Conservation (phyloP, 2,888 invertebrate species). For the Drosophila testacea region DNA sequence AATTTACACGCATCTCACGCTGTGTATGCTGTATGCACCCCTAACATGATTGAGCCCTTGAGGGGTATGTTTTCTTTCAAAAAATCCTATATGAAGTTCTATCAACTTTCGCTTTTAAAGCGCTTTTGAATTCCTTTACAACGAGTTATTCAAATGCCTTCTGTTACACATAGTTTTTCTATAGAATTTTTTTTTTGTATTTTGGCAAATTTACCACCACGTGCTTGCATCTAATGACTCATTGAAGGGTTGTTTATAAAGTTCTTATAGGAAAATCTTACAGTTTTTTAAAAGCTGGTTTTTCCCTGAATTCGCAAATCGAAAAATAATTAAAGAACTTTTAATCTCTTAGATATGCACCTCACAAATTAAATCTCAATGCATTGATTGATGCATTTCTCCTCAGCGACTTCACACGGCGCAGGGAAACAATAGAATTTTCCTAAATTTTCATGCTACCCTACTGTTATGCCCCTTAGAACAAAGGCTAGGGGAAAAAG, state of each 20-base stretch:
- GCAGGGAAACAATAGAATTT: conserved; percentile 63
- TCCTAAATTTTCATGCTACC: conserved; percentile 55
- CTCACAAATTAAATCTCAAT: conserved; percentile 39
- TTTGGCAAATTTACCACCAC: conserved; percentile 37
- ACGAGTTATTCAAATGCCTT: conserved; percentile 65
- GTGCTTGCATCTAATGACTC: conserved; percentile 52
- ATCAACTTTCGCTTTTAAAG: conserved; percentile 57
- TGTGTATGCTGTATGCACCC: conserved; percentile 63
- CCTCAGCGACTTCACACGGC: conserved; percentile 39
- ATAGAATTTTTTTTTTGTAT: conserved; percentile 28
- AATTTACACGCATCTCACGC: conserved; percentile 74
- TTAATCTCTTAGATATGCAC: conserved; percentile 9
- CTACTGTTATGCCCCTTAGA: conserved; percentile 60
- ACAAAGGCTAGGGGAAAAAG: conserved; percentile 61
- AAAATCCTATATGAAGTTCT: conserved; percentile 28
- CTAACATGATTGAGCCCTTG: conserved; percentile 57
- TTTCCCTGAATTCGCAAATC: neutral
- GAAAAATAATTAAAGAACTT: conserved; percentile 10
- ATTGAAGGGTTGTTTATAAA: conserved; percentile 50
- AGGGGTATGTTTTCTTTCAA: conserved; percentile 63
- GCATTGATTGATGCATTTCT: conserved; percentile 36
- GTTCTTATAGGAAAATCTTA: conserved; percentile 39
- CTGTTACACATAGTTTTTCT: conserved; percentile 52
- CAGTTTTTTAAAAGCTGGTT: neutral
- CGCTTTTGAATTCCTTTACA: conserved; percentile 77